phyloP scores from a whole-genome alignment of 2,113 vertebrate genomes.

The Tenrec ecaudatus region DNA sequence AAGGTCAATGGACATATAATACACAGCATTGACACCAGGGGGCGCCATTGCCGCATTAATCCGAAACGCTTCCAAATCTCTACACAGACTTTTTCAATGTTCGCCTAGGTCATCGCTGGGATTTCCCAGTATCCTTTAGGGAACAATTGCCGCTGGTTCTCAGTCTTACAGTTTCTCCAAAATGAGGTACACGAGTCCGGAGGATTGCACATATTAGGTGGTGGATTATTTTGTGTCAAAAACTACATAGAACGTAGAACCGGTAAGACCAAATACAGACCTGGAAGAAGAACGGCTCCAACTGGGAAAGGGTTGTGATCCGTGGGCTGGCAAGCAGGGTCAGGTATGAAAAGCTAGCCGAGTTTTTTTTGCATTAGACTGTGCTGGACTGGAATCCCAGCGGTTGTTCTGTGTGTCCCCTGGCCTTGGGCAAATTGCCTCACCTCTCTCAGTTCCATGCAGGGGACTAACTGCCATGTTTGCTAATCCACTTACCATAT shows the following conservation, averaged over 20 bases:
- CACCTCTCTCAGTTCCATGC: background rate
- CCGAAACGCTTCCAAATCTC: background rate
- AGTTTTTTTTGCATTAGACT: background rate
- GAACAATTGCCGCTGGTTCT: background rate
- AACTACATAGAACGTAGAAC: background rate
- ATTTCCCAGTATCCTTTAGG: too few species aligned
- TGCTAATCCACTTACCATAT: background rate
- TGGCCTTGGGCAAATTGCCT: background rate
- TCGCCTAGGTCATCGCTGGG: background rate
- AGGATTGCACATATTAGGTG: background rate
- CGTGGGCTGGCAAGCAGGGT: background rate
- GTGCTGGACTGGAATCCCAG: background rate
- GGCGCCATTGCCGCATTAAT: slow-evolving; percentile 31
- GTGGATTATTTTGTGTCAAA: slow-evolving; percentile 9
- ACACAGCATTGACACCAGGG: slow-evolving; percentile 25
- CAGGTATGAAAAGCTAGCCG: background rate
- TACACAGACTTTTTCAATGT: background rate
- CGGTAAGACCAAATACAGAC: background rate
- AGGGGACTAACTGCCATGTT: background rate
- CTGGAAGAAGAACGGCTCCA: background rate
- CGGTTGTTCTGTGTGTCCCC: background rate
- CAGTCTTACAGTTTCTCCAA: background rate
- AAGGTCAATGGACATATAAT: background rate
- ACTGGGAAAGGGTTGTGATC: background rate
- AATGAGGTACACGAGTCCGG: background rate